phyloP scores from a whole-genome alignment of 2,888 invertebrate genomes.

The Leucophenga montana region DNA sequence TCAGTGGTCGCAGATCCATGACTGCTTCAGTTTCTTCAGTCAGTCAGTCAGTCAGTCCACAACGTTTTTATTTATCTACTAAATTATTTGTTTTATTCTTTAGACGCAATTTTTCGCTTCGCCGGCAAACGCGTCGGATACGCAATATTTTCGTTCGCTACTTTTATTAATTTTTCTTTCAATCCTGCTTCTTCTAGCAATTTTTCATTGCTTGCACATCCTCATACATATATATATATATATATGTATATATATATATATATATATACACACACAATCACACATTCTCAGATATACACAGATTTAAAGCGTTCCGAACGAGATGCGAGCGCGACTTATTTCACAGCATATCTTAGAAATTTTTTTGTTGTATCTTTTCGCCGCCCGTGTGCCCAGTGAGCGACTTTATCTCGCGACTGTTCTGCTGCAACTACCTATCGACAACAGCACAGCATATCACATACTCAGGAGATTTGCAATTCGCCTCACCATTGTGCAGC shows the following conservation, averaged over 20 bases:
- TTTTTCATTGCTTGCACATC: conserved; percentile 36
- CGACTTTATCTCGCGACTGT: conserved; percentile 63
- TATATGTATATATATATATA: no score
- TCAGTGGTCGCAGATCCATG: conserved; percentile 71
- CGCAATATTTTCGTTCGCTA: conserved; percentile 5
- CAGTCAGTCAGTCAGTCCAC: no score
- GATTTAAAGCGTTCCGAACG: conserved; percentile 46
- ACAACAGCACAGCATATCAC: conserved; percentile 13
- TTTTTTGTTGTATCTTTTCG: neutral
- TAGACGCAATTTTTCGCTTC: neutral
- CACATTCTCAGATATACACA: conserved; percentile 19
- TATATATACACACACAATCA: conserved; percentile 16
- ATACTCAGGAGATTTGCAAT: conserved; percentile 47
- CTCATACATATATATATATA: no score
- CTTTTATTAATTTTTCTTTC: neutral
- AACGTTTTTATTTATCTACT: neutral
- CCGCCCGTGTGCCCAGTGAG: neutral
- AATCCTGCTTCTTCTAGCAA: neutral
- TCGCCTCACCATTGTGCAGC: conserved; percentile 53
- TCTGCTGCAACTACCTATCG: conserved; percentile 53
- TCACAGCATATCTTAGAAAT: neutral
- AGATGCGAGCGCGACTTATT: conserved; percentile 34
- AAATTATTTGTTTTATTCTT: neutral
- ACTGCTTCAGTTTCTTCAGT: no score
- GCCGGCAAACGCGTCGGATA: neutral